Evolutionary conservation across 2,113 vertebrate species (phyloP).

Genomic region (Alligator sinensis): DNA sequence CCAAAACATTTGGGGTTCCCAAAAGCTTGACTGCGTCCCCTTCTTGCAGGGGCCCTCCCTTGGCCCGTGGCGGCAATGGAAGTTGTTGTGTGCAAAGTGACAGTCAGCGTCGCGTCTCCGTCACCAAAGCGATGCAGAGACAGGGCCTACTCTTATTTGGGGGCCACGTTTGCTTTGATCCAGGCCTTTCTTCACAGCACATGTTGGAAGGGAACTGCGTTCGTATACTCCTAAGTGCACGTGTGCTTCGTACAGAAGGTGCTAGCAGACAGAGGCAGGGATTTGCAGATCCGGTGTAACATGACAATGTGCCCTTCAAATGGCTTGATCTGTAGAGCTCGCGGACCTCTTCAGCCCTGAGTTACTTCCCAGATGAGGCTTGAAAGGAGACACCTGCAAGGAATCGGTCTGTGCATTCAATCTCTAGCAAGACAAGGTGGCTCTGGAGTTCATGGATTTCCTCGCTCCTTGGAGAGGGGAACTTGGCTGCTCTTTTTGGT

Average conservation of each 20-base stretch:
- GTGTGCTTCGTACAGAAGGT: accelerated
- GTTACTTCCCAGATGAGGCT: not conserved
- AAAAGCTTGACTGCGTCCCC: too few species aligned
- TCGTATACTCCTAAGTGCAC: accelerated
- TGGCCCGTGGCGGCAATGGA: too few species aligned
- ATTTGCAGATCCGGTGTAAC: not conserved
- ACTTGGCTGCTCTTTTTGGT: not conserved
- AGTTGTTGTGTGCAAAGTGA: too few species aligned
- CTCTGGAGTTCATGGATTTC: conserved; percentile 3
- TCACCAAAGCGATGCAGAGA: too few species aligned
- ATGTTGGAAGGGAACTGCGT: accelerated
- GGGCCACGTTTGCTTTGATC: not conserved
- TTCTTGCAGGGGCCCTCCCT: too few species aligned
- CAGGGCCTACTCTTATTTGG: not conserved
- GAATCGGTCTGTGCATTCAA: not conserved
- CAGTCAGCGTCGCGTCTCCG: too few species aligned
- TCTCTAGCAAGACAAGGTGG: not conserved
- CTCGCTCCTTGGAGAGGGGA: not conserved
- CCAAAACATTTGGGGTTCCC: too few species aligned
- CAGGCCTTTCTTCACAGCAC: not conserved
- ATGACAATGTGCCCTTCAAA: accelerated
- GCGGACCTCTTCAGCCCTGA: not conserved
- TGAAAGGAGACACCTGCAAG: not conserved
- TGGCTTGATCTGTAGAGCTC: accelerated
- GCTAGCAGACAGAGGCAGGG: accelerated